Evolutionary conservation across 2,888 invertebrate genomes (phyloP), one percentile per base, ranked within the genome.

Genomic region (Agapetus fuscipes): DNA sequence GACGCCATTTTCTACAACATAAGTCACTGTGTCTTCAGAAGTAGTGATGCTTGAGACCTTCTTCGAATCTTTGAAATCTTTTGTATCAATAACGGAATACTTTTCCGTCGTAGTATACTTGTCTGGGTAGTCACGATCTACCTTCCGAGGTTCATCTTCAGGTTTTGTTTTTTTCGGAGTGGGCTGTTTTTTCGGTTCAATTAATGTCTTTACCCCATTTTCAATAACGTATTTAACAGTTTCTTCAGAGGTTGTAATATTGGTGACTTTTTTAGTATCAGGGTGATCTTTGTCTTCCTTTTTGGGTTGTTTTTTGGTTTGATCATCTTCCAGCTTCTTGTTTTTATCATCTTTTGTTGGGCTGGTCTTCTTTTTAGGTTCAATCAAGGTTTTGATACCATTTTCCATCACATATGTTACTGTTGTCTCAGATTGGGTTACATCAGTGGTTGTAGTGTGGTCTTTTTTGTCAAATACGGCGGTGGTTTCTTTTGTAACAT

Each of bases 301-400:
- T 13, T 24, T 12, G 17, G 17, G 10, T 33, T 33, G 14, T 33
- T 14, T 33, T 3, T 17, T 13, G 20, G 24, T 6, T n/a, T 33
- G 17, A 26, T 14, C 34, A 26, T 34, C 34, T 11, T 26, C 26
- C 3, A 24, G 38, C n/a, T 32, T 38, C 13, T 38, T 15, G 26
- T 7, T 17, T 16, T 26, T 34, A 10, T 33, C 27, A 12, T 27
- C 31, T 30, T 26, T 30, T 28, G 15, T 15, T n/a, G 30, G 28
- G 3, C n/a, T n/a, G n/a, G 26, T 14, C 25, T 11, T 14, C 24
- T 13, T 49, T 46, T 34, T 52, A 50, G 16, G 25, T 33, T 41
- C 38, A 3, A 41, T 15, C 13, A 25, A 11, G 14, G 38, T 41
- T 41, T 20, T 45, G 7, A 45, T 32, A 5, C 45, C 45, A 32